Conservation (phyloP, 1,140 invertebrate genomes). For the Drosophila subobscura region DNA sequence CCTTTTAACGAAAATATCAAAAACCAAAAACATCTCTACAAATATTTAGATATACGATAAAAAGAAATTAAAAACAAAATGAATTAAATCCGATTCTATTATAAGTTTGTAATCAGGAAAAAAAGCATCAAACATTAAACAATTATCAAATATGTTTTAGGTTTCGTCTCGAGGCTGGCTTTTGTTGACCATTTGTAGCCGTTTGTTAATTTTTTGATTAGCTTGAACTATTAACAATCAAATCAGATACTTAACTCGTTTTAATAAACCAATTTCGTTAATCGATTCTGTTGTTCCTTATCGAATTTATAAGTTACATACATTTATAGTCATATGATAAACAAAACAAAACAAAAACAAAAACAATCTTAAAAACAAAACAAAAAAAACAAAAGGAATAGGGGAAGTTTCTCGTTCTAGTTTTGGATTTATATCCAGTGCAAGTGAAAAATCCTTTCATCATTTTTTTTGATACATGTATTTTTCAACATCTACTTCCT, state of each 20-base stretch:
- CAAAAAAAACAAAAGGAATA: slow-evolving; percentile 13
- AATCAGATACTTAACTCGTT: slow-evolving; percentile 33
- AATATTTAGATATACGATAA: slow-evolving; percentile 41
- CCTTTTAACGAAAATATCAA: slow-evolving; percentile 37
- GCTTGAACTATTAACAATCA: slow-evolving; percentile 48
- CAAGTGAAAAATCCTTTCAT: slow-evolving; percentile 44
- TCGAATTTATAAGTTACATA: slow-evolving; percentile 13
- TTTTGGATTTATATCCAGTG: slow-evolving; percentile 40
- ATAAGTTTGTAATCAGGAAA: slow-evolving; percentile 14
- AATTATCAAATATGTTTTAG: slow-evolving; percentile 12
- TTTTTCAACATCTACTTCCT: slow-evolving; percentile 82
- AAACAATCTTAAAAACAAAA: too few relatives aligned
- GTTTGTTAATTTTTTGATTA: slow-evolving; percentile 32
- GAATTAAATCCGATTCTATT: slow-evolving; percentile 8
- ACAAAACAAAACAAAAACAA: slow-evolving; percentile 4
- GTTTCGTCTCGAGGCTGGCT: slow-evolving; percentile 4
- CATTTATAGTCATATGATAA: slow-evolving; percentile 12
- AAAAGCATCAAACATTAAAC: slow-evolving; percentile 34
- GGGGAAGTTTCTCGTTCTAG: slow-evolving; percentile 35
- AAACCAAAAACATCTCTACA: slow-evolving; percentile 23
- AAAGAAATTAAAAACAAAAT: slow-evolving; percentile 37
- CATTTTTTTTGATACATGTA: slow-evolving; percentile 77
- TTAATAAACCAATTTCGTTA: slow-evolving; percentile 37
- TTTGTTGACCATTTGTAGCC: slow-evolving; percentile 17
- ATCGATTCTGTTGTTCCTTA: slow-evolving; percentile 37